These are phyloP conservation scores for Zeus faber DNA, from an alignment of 2,113 vertebrate genomes.

Conservation along the genomic window DNA sequence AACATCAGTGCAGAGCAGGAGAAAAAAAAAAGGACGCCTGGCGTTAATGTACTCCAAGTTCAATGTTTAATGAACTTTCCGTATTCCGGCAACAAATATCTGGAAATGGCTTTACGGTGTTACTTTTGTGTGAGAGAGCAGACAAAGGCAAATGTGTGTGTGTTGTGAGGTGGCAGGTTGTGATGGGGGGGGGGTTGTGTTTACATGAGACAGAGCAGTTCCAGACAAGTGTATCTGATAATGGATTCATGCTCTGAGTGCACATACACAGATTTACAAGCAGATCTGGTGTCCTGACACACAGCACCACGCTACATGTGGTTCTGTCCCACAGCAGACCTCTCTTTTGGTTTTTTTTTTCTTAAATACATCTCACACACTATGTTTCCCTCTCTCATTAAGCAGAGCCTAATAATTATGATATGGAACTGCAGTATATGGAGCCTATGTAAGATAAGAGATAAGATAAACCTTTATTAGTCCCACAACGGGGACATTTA, in stretches of 20 bases:
- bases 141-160: not conserved
- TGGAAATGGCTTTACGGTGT: conserved; percentile 74
- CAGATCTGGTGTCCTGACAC: conserved; percentile 50
- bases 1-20: conserved; percentile 4
- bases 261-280: conserved; percentile 65
- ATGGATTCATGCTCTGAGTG: conserved; percentile 66
- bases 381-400: conserved; percentile 41
- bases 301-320: conserved; percentile 48
- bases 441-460: no score
- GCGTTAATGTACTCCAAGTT: conserved; percentile 58
- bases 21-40: conserved; percentile 5
- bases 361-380: conserved; percentile 34
- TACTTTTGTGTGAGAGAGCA: conserved; percentile 1
- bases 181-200: conserved; percentile 52
- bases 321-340: no score
- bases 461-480: no score
- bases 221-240: conserved; percentile 65
- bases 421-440: no score
- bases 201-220: conserved; percentile 57
- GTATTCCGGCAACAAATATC: conserved; percentile 55
- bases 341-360: no score
- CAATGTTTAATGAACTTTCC: conserved; percentile 70
- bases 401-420: no score
- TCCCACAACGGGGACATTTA: no score
- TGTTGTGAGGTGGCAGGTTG: not conserved